phyloP scores from a whole-genome alignment of 2,888 invertebrate genomes.

The Theodoxus fluviatilis region DNA sequence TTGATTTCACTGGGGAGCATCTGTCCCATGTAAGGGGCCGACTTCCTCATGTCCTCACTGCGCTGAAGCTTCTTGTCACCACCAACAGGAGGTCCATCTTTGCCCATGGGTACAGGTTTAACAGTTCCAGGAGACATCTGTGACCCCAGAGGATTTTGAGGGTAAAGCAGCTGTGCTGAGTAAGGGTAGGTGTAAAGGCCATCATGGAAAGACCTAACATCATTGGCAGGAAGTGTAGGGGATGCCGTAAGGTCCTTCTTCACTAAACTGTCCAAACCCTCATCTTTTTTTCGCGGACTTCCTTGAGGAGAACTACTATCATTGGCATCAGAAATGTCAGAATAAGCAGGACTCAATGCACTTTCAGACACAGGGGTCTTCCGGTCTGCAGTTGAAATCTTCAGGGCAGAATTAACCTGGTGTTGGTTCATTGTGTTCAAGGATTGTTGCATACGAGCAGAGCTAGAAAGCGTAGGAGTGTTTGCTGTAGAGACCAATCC shows the following conservation, averaged over 20 bases:
- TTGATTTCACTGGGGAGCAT: too few species aligned
- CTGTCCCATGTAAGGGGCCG: too few species aligned
- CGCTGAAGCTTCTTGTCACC: slow-evolving; percentile 1
- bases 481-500: too few species aligned
- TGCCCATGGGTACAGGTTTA: not conserved
- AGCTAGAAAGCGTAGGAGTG: too few species aligned
- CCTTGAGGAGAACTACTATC: slow-evolving; percentile 75
- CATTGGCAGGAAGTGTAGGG: slow-evolving; percentile 25
- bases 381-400: slow-evolving; percentile 40
- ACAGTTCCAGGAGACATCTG: slow-evolving; percentile 31
- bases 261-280: slow-evolving; percentile 34
- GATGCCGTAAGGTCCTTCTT: slow-evolving; percentile 37
- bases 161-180: slow-evolving; percentile 83
- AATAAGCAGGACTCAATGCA: slow-evolving; percentile 92
- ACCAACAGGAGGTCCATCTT: too few species aligned
- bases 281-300: slow-evolving; percentile 47
- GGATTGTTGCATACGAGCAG: too few species aligned
- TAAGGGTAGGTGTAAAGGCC: slow-evolving; percentile 83
- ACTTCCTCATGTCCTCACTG: slow-evolving; percentile 28
- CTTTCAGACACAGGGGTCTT: slow-evolving; percentile 70
- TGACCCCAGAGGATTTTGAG: slow-evolving; percentile 69
- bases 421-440: too few species aligned
- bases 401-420: slow-evolving; percentile 48
- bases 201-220: slow-evolving; percentile 66
- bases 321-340: slow-evolving; percentile 88